Evolutionary conservation across 2,888 invertebrate species (phyloP), one percentile per base, ranked within the genome.

Genomic region (Coremacera marginata): DNA sequence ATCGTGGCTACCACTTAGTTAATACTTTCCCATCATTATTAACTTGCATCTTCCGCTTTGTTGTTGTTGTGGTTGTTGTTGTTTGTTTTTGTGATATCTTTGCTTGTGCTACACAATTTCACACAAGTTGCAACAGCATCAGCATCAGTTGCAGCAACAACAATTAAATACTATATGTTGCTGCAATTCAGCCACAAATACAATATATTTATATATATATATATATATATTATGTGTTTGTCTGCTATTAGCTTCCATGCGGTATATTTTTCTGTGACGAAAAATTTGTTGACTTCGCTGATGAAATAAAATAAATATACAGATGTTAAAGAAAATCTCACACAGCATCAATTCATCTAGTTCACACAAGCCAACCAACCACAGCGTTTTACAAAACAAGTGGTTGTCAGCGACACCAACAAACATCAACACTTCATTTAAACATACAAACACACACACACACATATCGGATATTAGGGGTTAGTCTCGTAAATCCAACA

Each of bases 281-380:
- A 27, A 72, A 72, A 72, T 60, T 44, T 44, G 60, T 19, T 68
- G 68, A 4, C 44, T 44, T 44, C 31, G 63, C 31, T 31, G 27
- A 16, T 63, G 25, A 11, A 25, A 55, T 5, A 37, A 8, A 37
- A 8, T 5, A 31, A 27, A 9, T 5, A 27, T 51, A 27, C 27
- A 51, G 44, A 44, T 44, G 11, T 57, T 25, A 19, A n/a, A 25
- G 60, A 71, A 44, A 44, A 62, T 72, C 72, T 72, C 72, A 37
- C 60, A 72, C 72, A 72, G 62, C 34, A 57, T 19, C 19, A 37
- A 57, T 60, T 31, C 60, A 60, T 60, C 44, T 44, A 44, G 11
- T 44, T 60, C 60, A 27, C 60, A 44, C 9, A 67, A n/a, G 19
- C 67, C 67, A 22, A 37, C 67, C 67, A 22, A 25, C 57, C 25